Evolutionary conservation across 1,140 invertebrate genomes (phyloP).

Genomic region (Drosophila nasuta): DNA sequence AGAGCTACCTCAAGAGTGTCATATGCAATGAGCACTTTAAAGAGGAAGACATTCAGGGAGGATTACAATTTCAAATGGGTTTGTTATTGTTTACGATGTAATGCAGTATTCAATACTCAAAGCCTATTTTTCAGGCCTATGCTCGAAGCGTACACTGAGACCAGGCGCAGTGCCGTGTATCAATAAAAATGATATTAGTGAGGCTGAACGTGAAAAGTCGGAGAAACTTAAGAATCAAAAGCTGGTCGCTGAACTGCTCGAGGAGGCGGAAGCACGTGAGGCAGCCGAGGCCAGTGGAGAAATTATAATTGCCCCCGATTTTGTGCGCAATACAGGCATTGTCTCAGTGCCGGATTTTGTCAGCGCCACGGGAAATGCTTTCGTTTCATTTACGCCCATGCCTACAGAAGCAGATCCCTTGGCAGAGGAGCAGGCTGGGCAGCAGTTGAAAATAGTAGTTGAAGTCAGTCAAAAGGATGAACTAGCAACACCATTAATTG

Average conservation of each 20-base stretch:
- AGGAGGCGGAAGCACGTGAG: constrained; percentile 37
- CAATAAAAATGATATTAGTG: constrained; percentile 36
- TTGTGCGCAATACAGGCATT: constrained; percentile 40
- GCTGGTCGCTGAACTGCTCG: constrained; percentile 31
- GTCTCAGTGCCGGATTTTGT: constrained; percentile 40
- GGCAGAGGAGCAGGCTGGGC: constrained; percentile 7
- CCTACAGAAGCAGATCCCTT: constrained; percentile 31
- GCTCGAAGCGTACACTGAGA: constrained; percentile 34
- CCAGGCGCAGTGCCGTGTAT: constrained; percentile 43
- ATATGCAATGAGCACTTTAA: constrained; percentile 68
- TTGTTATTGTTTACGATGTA: constrained; percentile 25
- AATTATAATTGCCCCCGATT: constrained; percentile 36
- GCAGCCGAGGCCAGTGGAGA: constrained; percentile 40
- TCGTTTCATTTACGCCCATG: constrained; percentile 14
- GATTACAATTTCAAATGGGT: constrained; percentile 70
- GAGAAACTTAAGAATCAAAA: constrained; percentile 30
- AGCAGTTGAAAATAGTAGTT: background rate
- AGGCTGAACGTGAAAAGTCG: constrained; percentile 27
- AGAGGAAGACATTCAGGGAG: constrained; percentile 66
- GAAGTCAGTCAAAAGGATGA: background rate
- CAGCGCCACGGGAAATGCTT: constrained; percentile 35
- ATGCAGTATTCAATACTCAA: background rate
- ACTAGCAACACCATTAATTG: background rate
- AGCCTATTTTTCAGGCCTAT: constrained; percentile 23
- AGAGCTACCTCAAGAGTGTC: constrained; percentile 45